Evolutionary conservation across 2,113 vertebrate genomes (phyloP), one percentile per base, ranked within the genome.

Genomic region (Speoplatyrhinus poulsoni): DNA sequence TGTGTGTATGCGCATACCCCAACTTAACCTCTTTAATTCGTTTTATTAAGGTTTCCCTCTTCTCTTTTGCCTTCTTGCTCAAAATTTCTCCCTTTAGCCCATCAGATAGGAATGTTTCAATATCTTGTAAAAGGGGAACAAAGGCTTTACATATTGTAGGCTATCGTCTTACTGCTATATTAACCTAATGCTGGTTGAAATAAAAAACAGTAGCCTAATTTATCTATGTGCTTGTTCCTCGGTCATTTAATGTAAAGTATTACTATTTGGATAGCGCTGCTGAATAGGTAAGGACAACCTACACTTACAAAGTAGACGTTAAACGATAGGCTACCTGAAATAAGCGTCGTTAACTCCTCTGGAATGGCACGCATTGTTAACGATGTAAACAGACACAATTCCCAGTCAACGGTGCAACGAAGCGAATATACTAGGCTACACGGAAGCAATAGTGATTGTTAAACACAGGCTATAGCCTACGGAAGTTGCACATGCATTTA

Each of bases 31-130:
- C 95, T 84, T 95, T 96, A 77, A 98, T 94, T 78, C 95, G 93
- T 88, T 92, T 97, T 82, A 96, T 89, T 82, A 98, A 91, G 46
- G 59, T 68, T 60, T 98, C 96, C 54, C 70, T 94, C 85, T 89
- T 97, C 68, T 99, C 97, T 81, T 97, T 98, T 48, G 92, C 93
- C 92, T 92, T 97, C 92, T 96, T 98, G 71, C 95, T 95, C 72
- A 99, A 86, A 90, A 84, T 95, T 89, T 99, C 98, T 61, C 92
- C 95, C 91, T 93, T 98, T 64, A 98, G 79, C 0, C 82, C 88
- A 72, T 96, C 94, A 15, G 70, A 88, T 81, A 98, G 81, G 90
- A 95, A 99, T 9, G 53, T 69, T 77, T 98, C 96, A 49, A 98
- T 71, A 88, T 97, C 97, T 99, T 88, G 69, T 69, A 80, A 0